Evolutionary conservation across 2,113 vertebrate species (phyloP), one percentile per base, ranked within the genome.

Genomic region (Pavo muticus): DNA sequence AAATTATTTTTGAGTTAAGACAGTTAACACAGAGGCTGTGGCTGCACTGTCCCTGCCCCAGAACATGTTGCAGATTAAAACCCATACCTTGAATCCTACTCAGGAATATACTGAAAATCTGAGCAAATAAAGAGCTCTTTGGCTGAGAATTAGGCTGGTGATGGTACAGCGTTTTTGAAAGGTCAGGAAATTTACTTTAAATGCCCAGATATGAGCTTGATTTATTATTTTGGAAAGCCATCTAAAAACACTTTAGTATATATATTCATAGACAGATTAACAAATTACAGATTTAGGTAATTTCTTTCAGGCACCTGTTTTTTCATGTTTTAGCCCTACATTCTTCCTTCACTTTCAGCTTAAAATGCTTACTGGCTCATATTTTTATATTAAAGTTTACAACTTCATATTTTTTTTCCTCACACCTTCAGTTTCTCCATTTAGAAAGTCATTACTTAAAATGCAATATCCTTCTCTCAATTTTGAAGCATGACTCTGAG

Each of bases 401-500:
- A 75, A 56, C 59, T 70, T 67, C 57, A 67, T 69, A 18, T 70
- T 57, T 80, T 94, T 91, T 93, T 92, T 83, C 59, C 56, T 91
- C 56, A 65, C 7, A 59, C 73, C 82, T 87, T 88, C 76, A 69
- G 25, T 91, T 91, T 93, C 61, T 45, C 27, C 14, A 65, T 79
- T 93, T 93, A 52, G 73, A 88, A 89, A 65, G 27, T 20, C 59
- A 84, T 92, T 87, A 85, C 91, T 91, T 88, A 74, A 88, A 95
- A 87, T 76, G 65, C 20, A 90, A 84, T 92, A 90, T 29, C 71
- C 40, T 92, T 74, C 45, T 78, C 71, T 94, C 69, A 37, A 0
- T 87, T 88, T 84, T 84, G 57, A 93, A 93, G 47, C 23, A 88
- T 30, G 80, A 30, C 48, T 90, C 52, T 75, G 40, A 93, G 45